These are phyloP conservation scores for Hestina assimilis DNA, from an alignment of 1,140 invertebrate species.

Conservation along the genomic window DNA sequence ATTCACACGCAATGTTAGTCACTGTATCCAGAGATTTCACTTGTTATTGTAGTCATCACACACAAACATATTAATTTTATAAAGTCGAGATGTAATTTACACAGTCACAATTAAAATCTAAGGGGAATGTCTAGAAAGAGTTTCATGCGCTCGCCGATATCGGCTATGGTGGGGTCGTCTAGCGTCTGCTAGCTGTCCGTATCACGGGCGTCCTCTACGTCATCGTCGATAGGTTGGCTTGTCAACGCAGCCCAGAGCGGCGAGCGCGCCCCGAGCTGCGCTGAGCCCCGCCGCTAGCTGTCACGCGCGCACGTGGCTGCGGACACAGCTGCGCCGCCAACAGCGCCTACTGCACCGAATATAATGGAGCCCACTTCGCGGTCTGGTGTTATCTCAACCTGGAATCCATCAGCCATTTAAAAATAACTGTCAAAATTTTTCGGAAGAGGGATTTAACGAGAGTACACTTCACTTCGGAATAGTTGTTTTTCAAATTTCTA, in stretches of 20 bases:
- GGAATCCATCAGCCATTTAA: conserved; percentile 15
- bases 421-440: too few species aligned
- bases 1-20: too few species aligned
- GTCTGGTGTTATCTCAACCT: conserved; percentile 80
- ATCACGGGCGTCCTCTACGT: conserved; percentile 56
- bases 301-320: conserved; percentile 66
- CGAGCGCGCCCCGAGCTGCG: conserved; percentile 77
- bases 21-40: too few species aligned
- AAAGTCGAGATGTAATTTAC: neutral
- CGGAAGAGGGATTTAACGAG: too few species aligned
- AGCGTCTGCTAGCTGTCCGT: conserved; percentile 78
- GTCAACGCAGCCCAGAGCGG: conserved; percentile 84
- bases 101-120: conserved; percentile 54
- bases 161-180: conserved; percentile 69
- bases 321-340: conserved; percentile 71
- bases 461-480: too few species aligned
- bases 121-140: conserved; percentile 80
- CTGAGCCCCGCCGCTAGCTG: conserved; percentile 78
- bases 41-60: neutral
- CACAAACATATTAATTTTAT: neutral
- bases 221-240: conserved; percentile 79
- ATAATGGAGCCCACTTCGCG: conserved; percentile 72
- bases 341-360: conserved; percentile 59
- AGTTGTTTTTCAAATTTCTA: too few species aligned
- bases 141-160: conserved; percentile 78